Evolutionary conservation across 2,888 invertebrate species (phyloP).

Genomic region (Lucinisca nassula): DNA sequence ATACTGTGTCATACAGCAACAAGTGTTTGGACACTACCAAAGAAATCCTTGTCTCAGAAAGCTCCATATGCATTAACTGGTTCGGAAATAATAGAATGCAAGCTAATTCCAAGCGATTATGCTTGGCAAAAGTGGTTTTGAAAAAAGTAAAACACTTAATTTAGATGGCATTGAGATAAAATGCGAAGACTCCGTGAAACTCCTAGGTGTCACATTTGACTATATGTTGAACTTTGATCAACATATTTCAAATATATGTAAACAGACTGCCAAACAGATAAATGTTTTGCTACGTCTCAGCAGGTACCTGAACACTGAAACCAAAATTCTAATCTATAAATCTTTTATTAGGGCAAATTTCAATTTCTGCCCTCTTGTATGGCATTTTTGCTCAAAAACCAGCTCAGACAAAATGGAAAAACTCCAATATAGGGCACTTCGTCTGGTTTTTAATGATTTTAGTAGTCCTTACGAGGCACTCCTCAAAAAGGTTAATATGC

Average conservation of each 20-base stretch:
- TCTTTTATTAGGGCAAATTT: neutral
- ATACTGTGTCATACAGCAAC: neutral
- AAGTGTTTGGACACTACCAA: neutral
- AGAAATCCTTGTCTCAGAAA: neutral
- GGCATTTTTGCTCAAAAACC: neutral
- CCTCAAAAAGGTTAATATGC: too few species aligned
- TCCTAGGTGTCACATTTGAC: neutral
- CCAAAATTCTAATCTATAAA: too few species aligned
- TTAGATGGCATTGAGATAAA: neutral
- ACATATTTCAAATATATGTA: neutral
- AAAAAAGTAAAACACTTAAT: neutral
- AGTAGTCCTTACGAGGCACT: too few species aligned
- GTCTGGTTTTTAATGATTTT: too few species aligned
- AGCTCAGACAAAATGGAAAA: too few species aligned
- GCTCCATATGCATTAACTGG: neutral
- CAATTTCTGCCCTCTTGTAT: neutral
- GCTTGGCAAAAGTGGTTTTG: neutral
- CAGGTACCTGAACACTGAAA: neutral
- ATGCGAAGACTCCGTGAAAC: neutral
- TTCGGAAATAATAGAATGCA: neutral
- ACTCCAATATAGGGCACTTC: too few species aligned
- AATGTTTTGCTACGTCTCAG: neutral
- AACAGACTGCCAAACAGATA: neutral
- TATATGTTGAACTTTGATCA: neutral
- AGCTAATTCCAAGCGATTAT: neutral